Base-by-base conservation (phyloP, 2,888 invertebrate species). In the Metacarcinus magister region DNA sequence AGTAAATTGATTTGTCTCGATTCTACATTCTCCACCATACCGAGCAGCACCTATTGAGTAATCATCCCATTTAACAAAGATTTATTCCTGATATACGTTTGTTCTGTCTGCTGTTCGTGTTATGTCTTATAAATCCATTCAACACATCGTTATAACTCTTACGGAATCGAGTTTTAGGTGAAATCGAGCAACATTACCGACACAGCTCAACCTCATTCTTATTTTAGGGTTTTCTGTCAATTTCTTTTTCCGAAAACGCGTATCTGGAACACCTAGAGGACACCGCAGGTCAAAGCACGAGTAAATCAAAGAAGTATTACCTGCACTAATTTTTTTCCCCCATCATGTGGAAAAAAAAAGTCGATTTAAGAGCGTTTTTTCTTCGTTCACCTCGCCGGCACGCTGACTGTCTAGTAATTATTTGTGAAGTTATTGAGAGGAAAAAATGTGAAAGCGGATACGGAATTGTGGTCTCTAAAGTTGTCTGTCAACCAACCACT, bases 391-490 rank as follows among this genome's bases (percentile, higher is more conserved):
- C 75, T 4, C 28, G 28, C 75, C n/a, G 28, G 28, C 28, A 28
- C 75, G 75, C 75, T 28, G 28, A 82, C 10, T 82, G 75, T 82
- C n/a, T 82, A 82, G 75, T 82, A 82, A 82, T 82, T 82, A 82
- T 28, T 82, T n/a, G 75, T n/a, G 75, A 82, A 28, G 75, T 82
- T 82, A 23, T 28, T 28, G 28, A 23, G 19, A 60, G 75, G 75
- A 82, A 82, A 82, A 82, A 82, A 82, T 82, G 75, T 82, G 75
- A 82, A 82, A 82, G 75, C 75, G n/a, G 75, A 82, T 82, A 82
- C 75, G n/a, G 75, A 82, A 82, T 82, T 82, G 28, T 82, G 28
- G n/a, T 82, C 28, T 82, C 28, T 28, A 82, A 28, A 28, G 28
- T 10, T 82, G 75, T 82, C 75, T 82, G 75, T 82, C 75, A 82